phyloP scores from a whole-genome alignment of 2,113 vertebrate species.

The Mesoclemmys tuberculata region DNA sequence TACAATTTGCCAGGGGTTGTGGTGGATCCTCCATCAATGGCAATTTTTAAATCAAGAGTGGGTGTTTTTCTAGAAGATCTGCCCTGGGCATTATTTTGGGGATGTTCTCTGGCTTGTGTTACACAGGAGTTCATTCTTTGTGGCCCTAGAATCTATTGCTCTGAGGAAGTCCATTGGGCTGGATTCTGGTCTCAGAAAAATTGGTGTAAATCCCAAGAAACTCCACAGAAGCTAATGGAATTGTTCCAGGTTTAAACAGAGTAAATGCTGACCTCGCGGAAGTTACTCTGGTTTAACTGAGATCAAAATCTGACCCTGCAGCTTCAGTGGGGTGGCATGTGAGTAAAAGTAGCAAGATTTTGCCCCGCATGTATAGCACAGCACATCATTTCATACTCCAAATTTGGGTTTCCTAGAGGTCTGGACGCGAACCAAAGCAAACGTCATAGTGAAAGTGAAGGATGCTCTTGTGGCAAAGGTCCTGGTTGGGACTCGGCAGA shows the following conservation, averaged over 20 bases:
- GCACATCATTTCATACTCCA: neutral
- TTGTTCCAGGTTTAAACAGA: neutral
- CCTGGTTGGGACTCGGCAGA: too few relatives aligned
- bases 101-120: too few relatives aligned
- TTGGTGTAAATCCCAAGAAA: neutral
- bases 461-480: too few relatives aligned
- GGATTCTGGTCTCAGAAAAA: neutral
- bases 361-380: neutral
- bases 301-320: neutral
- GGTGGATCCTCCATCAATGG: too few relatives aligned
- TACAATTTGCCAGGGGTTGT: too few relatives aligned
- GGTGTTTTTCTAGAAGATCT: too few relatives aligned
- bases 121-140: too few relatives aligned
- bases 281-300: neutral
- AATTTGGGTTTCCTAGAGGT: neutral
- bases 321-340: neutral
- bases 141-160: too few relatives aligned
- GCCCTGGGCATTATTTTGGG: too few relatives aligned
- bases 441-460: neutral
- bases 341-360: neutral
- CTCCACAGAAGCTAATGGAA: neutral
- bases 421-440: neutral
- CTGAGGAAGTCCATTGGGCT: too few relatives aligned
- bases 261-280: neutral
- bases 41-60: too few relatives aligned